Percentiles rank a stretch among this genome's conserved stretches.
Conservation (phyloP, 2,888 invertebrate genomes). For the Homarus gammarus region DNA sequence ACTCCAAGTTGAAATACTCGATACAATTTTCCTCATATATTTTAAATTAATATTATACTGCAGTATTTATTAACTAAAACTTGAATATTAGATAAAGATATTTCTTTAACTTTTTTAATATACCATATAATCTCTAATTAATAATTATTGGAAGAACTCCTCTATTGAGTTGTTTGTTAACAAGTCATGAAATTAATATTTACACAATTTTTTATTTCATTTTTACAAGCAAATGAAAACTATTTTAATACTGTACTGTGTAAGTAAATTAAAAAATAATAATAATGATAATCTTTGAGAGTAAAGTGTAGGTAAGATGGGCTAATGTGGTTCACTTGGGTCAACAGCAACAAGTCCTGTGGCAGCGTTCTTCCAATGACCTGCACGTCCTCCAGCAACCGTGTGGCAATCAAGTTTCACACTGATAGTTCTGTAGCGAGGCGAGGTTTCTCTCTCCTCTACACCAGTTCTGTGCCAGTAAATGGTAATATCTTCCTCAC, state of each 20-base stretch:
- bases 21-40: too few relatives aligned
- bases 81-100: too few relatives aligned
- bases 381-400: constrained; percentile 5
- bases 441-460: constrained; percentile 6
- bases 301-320: too few relatives aligned
- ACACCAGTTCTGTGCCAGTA: neutral
- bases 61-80: too few relatives aligned
- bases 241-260: neutral
- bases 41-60: too few relatives aligned
- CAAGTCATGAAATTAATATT: neutral
- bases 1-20: too few relatives aligned
- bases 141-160: too few relatives aligned
- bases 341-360: neutral
- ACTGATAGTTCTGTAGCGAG: neutral
- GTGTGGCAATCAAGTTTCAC: neutral
- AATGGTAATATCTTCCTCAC: neutral
- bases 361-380: neutral
- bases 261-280: too few relatives aligned
- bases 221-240: neutral
- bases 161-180: too few relatives aligned
- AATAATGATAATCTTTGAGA: too few relatives aligned
- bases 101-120: too few relatives aligned
- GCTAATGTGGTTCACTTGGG: neutral
- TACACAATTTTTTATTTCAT: neutral
- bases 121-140: too few relatives aligned